These are phyloP conservation scores for Rhagonycha lutea DNA, from an alignment of 2,888 invertebrate genomes.

Conservation along the genomic window DNA sequence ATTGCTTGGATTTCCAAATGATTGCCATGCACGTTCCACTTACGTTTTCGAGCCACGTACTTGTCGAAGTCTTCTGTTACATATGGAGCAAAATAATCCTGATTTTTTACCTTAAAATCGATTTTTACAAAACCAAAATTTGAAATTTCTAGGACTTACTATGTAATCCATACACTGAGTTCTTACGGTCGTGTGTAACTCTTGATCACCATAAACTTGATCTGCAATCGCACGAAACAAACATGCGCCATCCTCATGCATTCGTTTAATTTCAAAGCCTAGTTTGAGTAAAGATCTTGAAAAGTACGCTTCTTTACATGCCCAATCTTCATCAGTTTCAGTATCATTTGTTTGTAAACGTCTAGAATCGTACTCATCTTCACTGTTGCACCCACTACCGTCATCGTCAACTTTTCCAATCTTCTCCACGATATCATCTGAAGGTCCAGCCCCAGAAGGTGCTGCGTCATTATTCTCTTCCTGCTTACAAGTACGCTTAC, in stretches of 20 bases:
- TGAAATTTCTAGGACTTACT: constrained; percentile 58
- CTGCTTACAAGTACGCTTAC: constrained; percentile 46
- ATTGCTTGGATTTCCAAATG: constrained; percentile 91
- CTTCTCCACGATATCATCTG: constrained; percentile 38
- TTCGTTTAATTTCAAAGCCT: constrained; percentile 78
- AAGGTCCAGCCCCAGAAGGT: constrained; percentile 38
- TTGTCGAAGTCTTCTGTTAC: constrained; percentile 87
- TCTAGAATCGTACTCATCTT: constrained; percentile 51
- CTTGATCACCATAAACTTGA: constrained; percentile 89
- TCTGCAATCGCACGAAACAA: constrained; percentile 86
- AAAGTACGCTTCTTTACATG: constrained; percentile 51
- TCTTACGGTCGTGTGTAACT: constrained; percentile 81
- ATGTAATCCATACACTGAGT: constrained; percentile 90
- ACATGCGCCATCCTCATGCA: constrained; percentile 89
- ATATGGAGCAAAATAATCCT: constrained; percentile 85
- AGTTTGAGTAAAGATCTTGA: constrained; percentile 65
- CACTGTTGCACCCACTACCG: constrained; percentile 54
- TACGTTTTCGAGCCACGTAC: constrained; percentile 80
- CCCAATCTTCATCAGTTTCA: constrained; percentile 54
- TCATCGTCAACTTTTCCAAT: constrained; percentile 49
- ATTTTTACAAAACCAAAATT: not conserved
- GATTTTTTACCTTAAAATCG: constrained; percentile 72
- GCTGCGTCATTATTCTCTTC: constrained; percentile 34
- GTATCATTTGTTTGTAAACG: constrained; percentile 19
- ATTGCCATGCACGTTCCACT: constrained; percentile 83